Conservation (phyloP, 2,113 vertebrate genomes). For the Scolopax mira region DNA sequence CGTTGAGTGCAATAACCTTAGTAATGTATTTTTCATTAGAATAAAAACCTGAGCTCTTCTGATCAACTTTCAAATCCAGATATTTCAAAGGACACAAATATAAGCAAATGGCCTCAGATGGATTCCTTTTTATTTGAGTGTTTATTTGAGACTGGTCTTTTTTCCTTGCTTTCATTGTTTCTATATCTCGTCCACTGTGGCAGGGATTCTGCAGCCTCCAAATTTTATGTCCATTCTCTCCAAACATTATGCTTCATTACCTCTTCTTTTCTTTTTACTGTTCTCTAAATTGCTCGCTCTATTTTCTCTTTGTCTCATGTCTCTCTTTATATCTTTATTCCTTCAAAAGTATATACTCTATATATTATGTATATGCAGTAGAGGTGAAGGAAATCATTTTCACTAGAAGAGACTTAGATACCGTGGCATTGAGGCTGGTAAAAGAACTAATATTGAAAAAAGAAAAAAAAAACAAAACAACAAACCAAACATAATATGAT, state of each 20-base stretch:
- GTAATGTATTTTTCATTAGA: background rate
- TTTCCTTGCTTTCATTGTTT: background rate
- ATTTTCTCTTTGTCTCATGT: background rate
- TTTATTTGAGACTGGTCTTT: background rate
- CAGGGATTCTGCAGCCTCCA: background rate
- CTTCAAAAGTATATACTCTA: background rate
- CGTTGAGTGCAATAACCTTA: background rate
- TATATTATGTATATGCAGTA: background rate
- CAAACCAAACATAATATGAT: background rate
- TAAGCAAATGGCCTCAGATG: background rate
- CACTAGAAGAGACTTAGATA: background rate
- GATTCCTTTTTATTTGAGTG: background rate
- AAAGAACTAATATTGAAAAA: background rate
- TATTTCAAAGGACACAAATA: background rate
- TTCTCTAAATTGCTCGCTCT: background rate
- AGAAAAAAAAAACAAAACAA: background rate
- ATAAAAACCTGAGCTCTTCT: background rate
- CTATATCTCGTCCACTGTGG: background rate
- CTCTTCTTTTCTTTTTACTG: background rate
- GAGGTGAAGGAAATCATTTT: background rate
- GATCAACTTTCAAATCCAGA: background rate
- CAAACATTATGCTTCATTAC: background rate
- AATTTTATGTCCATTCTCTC: background rate
- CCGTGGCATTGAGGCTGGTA: background rate
- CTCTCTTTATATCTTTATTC: background rate